Evolutionary conservation across 2,888 invertebrate species (phyloP).

Genomic region (Archaeoteleia sp.): DNA sequence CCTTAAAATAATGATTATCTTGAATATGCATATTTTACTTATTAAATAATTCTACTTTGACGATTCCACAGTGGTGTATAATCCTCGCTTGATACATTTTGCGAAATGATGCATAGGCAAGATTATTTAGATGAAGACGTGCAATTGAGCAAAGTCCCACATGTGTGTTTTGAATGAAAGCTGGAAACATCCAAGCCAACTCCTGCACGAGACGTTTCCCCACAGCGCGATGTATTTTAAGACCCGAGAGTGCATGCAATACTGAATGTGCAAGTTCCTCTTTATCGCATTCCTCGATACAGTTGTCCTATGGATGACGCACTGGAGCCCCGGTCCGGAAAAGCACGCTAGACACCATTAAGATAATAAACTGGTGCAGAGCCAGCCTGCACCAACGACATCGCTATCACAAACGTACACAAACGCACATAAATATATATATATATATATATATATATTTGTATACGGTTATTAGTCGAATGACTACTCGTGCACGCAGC

Average conservation of each 20-base stretch:
- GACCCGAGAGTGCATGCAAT: slow-evolving; percentile 11
- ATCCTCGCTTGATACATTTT: no score
- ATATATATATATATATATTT: no score
- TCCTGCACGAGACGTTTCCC: slow-evolving; percentile 23
- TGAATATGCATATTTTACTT: no score
- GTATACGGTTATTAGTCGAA: slow-evolving; percentile 42
- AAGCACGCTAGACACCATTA: slow-evolving; percentile 38
- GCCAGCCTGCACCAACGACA: slow-evolving; percentile 31
- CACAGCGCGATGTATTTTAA: slow-evolving; percentile 29
- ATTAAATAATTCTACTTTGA: no score
- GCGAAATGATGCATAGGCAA: no score
- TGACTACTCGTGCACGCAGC: slow-evolving; percentile 22
- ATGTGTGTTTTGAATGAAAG: background rate
- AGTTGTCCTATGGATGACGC: slow-evolving; percentile 35
- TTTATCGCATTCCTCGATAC: slow-evolving; percentile 47
- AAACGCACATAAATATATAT: no score
- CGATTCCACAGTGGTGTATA: no score
- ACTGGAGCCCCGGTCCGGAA: slow-evolving; percentile 26
- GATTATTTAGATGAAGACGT: no score
- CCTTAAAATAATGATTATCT: no score
- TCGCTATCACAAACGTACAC: no score
- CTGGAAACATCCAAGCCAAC: slow-evolving; percentile 9
- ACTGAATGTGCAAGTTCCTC: slow-evolving; percentile 30
- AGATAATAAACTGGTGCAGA: slow-evolving; percentile 47
- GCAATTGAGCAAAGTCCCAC: no score